These are phyloP conservation scores for Brenthis hecate DNA, from an alignment of 2,888 invertebrate species.

Conservation along the genomic window DNA sequence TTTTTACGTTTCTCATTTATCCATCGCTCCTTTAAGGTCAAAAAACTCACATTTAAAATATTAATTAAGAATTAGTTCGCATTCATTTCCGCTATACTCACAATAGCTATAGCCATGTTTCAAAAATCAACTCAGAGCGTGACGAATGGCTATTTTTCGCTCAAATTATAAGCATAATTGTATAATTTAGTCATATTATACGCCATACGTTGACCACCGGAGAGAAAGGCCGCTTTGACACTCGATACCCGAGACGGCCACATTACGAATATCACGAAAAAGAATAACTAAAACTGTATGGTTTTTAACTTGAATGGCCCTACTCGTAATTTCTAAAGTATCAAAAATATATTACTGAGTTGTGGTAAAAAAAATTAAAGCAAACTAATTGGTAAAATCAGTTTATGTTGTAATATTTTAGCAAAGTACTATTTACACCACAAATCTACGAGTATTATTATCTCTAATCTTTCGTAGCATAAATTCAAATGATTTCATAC, in stretches of 20 bases:
- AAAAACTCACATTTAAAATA: no score
- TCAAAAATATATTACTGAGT: background rate
- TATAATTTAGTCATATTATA: conserved; percentile 67
- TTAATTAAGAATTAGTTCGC: background rate
- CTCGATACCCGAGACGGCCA: conserved; percentile 56
- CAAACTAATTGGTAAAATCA: no score
- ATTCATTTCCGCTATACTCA: background rate
- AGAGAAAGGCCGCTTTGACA: conserved; percentile 59
- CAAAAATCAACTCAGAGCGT: background rate
- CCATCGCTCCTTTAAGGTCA: no score
- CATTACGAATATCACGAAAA: conserved; percentile 27
- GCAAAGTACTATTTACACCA: no score
- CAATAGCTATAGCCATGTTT: background rate
- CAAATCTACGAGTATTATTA: no score
- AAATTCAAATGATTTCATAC: no score
- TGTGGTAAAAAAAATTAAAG: background rate
- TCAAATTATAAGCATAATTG: conserved; percentile 50
- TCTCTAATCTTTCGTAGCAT: no score
- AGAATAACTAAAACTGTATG: conserved; percentile 4
- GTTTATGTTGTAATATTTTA: no score
- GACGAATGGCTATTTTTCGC: conserved; percentile 13
- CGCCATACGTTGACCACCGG: conserved; percentile 53
- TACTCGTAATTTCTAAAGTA: background rate
- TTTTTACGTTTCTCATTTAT: no score
- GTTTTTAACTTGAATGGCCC: conserved; percentile 18